Evolutionary conservation across 2,113 vertebrate species (phyloP), one percentile per base, ranked within the genome.

Genomic region (Leucoraja erinaceus): DNA sequence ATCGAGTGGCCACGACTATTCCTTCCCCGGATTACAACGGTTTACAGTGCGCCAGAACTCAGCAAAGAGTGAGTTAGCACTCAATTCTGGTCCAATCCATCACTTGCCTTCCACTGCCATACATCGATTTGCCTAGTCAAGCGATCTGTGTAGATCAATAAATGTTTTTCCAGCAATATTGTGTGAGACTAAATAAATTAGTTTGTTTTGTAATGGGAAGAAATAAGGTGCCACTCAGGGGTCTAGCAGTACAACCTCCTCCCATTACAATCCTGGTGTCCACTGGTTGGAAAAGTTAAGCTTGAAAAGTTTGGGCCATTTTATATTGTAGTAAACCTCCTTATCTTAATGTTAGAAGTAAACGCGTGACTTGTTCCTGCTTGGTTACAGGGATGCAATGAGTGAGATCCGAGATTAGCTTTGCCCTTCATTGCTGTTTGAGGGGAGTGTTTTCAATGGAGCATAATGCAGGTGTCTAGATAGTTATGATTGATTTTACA

Each of bases 81-180:
- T 95, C 93, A 20, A 88, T 93, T 93, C 93, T 84, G 93, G 94
- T 93, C 94, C 95, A 95, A 96, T 96, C 95, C 94, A 94, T 97
- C 95, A 95, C 93, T 79, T 93, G 68, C 94, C 93, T 95, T 94
- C 90, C 95, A 96, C 95, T 94, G 94, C 93, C 95, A 93, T 76
- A 77, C 95, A 96, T 96, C 78, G 94, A 97, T 95, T 88, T 93
- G 93, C 70, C 93, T 94, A 94, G 94, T 94, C 94, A 93, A 95
- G 93, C 94, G 94, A 94, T 95, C 93, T 93, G 79, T 94, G 93
- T 86, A 94, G 95, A 96, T 97, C 94, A 93, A 96, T 96, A 96
- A 76, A 68, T 66, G 94, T 94, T 96, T 96, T 94, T 94, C 93
- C 93, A 95, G 95, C 94, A 95, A 94, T 94, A 94, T 94, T 90